phyloP scores from a whole-genome alignment of 2,888 invertebrate species.

The Drosophila tripunctata region DNA sequence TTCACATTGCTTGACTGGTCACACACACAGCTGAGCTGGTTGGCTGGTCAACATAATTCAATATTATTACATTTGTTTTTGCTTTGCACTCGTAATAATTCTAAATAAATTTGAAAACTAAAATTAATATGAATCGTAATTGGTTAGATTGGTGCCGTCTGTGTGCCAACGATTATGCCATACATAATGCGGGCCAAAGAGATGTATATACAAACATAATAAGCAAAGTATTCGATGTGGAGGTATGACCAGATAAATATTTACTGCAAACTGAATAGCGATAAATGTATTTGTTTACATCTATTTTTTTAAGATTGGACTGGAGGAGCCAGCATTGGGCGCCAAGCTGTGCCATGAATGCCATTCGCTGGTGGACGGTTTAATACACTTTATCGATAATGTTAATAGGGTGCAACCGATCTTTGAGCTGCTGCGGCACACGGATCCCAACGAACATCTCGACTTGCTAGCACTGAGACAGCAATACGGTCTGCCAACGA shows the following conservation, averaged over 20 bases:
- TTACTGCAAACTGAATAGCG: too few relatives aligned
- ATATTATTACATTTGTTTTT: constrained; percentile 9
- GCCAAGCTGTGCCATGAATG: constrained; percentile 55
- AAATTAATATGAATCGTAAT: constrained; percentile 2
- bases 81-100: constrained; percentile 6
- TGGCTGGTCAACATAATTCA: constrained; percentile 23
- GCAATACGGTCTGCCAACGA: constrained; percentile 44
- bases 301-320: constrained; percentile 39
- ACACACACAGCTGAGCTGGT: constrained; percentile 35
- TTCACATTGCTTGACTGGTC: constrained; percentile 5
- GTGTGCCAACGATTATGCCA: constrained; percentile 50
- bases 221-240: constrained; percentile 62
- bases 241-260: constrained; percentile 34
- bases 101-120: constrained; percentile 7
- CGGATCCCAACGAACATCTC: constrained; percentile 40
- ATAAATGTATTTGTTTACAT: not conserved
- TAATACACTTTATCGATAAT: constrained; percentile 40
- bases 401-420: constrained; percentile 60
- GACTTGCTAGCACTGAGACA: constrained; percentile 38
- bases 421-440: constrained; percentile 59
- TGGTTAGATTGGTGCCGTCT: constrained; percentile 64
- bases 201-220: constrained; percentile 45
- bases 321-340: constrained; percentile 57
- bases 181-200: constrained; percentile 21
- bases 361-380: constrained; percentile 21